Evolutionary conservation across 1,140 invertebrate species (phyloP), one percentile per base, ranked within the genome.

Genomic region (Cardiocondyla obscurior): DNA sequence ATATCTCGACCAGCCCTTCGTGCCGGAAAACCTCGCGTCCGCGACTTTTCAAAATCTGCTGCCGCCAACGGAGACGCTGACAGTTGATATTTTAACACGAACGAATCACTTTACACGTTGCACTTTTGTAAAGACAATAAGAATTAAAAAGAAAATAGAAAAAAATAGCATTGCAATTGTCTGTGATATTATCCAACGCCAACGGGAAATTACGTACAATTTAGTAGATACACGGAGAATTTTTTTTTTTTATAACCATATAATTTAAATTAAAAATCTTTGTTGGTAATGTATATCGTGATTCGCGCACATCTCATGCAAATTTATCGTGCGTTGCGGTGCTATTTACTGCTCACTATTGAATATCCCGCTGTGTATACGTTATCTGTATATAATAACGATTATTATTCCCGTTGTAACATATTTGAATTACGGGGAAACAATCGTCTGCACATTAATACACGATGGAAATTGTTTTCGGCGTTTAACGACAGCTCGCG

Each of bases 321-420:
- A 44, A 73, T 58, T 73, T 39, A 57, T 57, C 14, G 33, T 39
- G 33, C 7, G 36, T 67, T 5, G 14, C 30, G 14, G 12, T 53
- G 36, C 55, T 46, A 46, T 58, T 74, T 74, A 33, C 25, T 30
- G 28, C 25, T n/a, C 36, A 28, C 22, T 22, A 60, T 74, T 74
- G 51, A 74, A 44, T 28, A 46, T 30, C 36, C 19, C 22, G 8
- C 22, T 22, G 3, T 6, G 10, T 69, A 49, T 19, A 36, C 19
- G 4, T 30, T 30, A 30, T 22, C 33, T 25, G 14, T 44, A 14
- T 6, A 28, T 62, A 19, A 53, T 53, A 33, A 55, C 46, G 6
- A 74, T 76, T 76, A 62, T 74, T 58, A 60, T 74, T 74, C 55
- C 7, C 14, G 19, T 39, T 62, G 42, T 64, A 33, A 64, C 39